Base-by-base conservation (phyloP, 2,888 invertebrate species). In the Glomeris marginata region DNA sequence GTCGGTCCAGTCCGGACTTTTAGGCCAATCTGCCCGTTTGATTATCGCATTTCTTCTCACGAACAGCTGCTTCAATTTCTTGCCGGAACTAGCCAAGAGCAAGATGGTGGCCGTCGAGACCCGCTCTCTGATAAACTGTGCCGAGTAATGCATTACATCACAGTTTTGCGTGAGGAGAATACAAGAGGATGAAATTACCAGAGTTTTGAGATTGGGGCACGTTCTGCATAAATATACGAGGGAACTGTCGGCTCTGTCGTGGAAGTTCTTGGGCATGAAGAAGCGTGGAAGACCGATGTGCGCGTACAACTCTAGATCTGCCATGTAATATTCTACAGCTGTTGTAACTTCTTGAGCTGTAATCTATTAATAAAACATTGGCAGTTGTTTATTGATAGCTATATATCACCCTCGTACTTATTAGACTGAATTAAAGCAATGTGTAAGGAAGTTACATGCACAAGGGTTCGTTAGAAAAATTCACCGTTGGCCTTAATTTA, bases 51-150 rank as follows among this genome's bases (percentile, higher is more conserved):
- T 82, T 45, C 77, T 72, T 41, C 87, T 69, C 1, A 87, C 74
- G 56, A 77, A 69, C 2, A 84, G 67, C 48, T 71, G 70, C 18
- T 72, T 71, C 49, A 85, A 66, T 56, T 76, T 75, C 58, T 73
- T 75, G 0, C 77, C 78, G 1, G 76, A 75, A 43, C 72, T 72
- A 0, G 79, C 82, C 41, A 85, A 69, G 13, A 85, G 69, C 40
- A 86, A 66, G 15, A 84, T 72, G 0, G 84, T 85, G 0, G 80
- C 73, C 1, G 84, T 83, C 3, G 85, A 85, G 51, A 87, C 73
- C 59, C 80, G 73, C 63, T 86, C 84, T 6, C 82, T 75, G 22
- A 84, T 71, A 57, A 80, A 68, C 81, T 81, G 60, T 52, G 50
- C 44, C 36, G 40, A 34, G 45, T 18, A 45, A 22, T 6, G 8